Conservation (phyloP, 2,797 vertebrate species). For the Semaprochilodus insignis region DNA sequence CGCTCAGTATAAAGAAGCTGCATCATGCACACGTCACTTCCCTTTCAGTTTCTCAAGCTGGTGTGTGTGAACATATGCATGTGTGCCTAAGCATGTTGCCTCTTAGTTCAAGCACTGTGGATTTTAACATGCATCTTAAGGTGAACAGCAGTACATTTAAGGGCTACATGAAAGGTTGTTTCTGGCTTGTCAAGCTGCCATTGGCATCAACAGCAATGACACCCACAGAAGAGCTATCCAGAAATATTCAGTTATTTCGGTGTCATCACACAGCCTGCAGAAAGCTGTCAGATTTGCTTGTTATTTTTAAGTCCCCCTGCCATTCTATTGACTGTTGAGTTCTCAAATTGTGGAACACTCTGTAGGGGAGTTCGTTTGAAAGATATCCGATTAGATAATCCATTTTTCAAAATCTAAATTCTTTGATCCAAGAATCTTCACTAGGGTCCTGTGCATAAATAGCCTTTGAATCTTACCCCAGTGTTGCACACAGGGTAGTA, state of each 20-base stretch:
- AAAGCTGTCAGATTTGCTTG: background rate
- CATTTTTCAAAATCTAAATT: constrained; percentile 3
- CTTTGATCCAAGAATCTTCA: background rate
- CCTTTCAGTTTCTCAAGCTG: constrained; percentile 35
- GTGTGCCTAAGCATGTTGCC: background rate
- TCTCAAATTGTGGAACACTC: background rate
- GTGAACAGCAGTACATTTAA: constrained; percentile 10
- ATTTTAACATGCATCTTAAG: constrained; percentile 12
- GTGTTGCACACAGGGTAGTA: background rate
- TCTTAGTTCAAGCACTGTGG: background rate
- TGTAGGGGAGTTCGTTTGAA: background rate
- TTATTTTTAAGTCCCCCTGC: background rate
- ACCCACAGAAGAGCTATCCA: background rate
- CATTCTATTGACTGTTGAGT: background rate
- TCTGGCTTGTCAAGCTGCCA: constrained; percentile 11
- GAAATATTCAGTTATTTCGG: constrained; percentile 23
- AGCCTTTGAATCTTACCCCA: background rate
- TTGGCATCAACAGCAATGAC: background rate
- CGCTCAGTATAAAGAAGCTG: constrained; percentile 1
- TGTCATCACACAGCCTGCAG: background rate
- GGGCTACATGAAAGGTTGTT: constrained; percentile 20
- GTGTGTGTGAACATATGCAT: background rate
- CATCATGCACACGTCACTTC: constrained; percentile 39
- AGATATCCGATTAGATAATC: background rate
- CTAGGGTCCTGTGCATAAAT: background rate